Evolutionary conservation across 2,797 vertebrate species (phyloP), one percentile per base, ranked within the genome.

Genomic region (Tauraco hartlaubi): DNA sequence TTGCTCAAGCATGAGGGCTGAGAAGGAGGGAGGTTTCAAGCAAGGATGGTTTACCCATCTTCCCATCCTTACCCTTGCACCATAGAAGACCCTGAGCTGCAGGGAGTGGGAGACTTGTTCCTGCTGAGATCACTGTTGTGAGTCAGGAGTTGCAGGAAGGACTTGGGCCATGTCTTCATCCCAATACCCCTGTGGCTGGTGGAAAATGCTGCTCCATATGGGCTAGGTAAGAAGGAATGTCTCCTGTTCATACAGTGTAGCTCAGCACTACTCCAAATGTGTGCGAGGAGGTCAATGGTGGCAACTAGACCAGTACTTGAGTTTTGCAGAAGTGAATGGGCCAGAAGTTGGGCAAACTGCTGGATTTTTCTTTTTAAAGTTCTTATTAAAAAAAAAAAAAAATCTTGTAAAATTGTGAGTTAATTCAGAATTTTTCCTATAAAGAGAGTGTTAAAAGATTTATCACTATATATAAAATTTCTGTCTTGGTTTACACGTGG

Each of bases 401-500:
- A 35, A 52, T 93, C 13, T 55, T 81, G 52, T 44, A 55, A 90
- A 95, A 85, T 68, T 79, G 43, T 55, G 95, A 95, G 89, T 79
- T 73, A 64, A 81, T 96, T 92, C 28, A 31, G 69, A 95, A 59
- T 14, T 66, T 63, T 48, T 76, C 63, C 92, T 46, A 43, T 81
- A 62, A 90, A 28, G 37, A 73, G 43, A 56, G 59, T 19, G 55
- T 81, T 78, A 93, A 91, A 96, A 97, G 92, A 75, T 95, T 96
- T 97, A 86, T 95, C 61, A 39, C 67, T 82, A 21, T 17, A 29
- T 92, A 59, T 81, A 73, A 95, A 90, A 91, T 92, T 78, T 96
- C 88, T 94, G 69, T 91, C 88, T 88, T 93, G 67, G 71, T 97
- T 96, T 97, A 96, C 90, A 94, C 46, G 29, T 72, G 75, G 91